These are phyloP conservation scores for Ecdyonurus torrentis DNA, from an alignment of 2,888 invertebrate genomes.

Conservation along the genomic window DNA sequence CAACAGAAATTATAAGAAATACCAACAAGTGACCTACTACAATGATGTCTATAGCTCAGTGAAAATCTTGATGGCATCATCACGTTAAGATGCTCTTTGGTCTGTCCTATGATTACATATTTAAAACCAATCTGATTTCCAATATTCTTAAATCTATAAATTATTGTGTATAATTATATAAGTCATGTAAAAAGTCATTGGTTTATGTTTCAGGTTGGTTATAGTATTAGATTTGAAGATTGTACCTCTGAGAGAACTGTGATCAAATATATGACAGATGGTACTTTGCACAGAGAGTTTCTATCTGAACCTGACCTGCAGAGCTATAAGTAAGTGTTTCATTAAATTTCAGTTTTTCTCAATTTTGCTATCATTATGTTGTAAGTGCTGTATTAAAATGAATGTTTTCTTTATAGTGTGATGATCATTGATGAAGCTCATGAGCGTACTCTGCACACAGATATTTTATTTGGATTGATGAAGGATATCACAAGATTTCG, in stretches of 20 bases:
- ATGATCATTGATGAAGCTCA: slow-evolving; percentile 99
- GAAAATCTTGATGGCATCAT: no score
- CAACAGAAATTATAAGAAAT: no score
- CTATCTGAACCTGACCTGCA: slow-evolving; percentile 91
- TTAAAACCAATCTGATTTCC: no score
- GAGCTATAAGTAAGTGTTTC: slow-evolving; percentile 46
- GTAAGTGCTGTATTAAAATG: no score
- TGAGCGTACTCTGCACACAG: slow-evolving; percentile 94
- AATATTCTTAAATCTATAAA: no score
- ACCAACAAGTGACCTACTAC: no score
- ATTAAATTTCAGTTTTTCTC: background rate
- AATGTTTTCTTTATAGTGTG: slow-evolving; percentile 47
- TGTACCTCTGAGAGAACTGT: slow-evolving; percentile 95
- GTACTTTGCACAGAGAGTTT: slow-evolving; percentile 93
- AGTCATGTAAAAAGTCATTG: no score
- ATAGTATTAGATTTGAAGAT: slow-evolving; percentile 92
- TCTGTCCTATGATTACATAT: no score
- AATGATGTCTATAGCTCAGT: no score
- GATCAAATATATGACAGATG: slow-evolving; percentile 99
- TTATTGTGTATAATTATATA: no score
- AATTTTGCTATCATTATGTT: no score
- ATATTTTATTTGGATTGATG: slow-evolving; percentile 93
- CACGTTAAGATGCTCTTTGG: slow-evolving; percentile 2
- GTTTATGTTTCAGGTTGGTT: no score
- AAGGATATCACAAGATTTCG: slow-evolving; percentile 89